Evolutionary conservation across 2,888 invertebrate species (phyloP).

Genomic region (Aspidapion aeneum): DNA sequence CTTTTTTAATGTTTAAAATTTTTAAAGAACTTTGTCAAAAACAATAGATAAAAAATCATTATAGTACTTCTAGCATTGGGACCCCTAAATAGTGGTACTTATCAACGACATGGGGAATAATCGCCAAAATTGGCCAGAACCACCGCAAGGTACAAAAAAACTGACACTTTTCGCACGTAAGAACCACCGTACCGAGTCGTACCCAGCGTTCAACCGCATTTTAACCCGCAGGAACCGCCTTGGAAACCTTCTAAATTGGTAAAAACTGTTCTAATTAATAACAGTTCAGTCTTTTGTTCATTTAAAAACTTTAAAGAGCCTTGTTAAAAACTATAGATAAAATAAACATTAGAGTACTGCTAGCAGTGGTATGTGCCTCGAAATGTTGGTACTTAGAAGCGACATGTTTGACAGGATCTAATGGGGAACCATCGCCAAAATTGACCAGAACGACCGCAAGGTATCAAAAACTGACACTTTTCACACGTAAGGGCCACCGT

Average conservation of each 20-base stretch:
- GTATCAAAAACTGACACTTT: too few relatives aligned
- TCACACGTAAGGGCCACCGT: too few relatives aligned
- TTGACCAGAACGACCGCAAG: background rate
- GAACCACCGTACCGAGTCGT: background rate
- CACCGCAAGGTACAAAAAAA: background rate
- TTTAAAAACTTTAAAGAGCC: too few relatives aligned
- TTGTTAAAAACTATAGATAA: too few relatives aligned
- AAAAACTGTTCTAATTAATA: background rate
- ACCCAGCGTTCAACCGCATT: background rate
- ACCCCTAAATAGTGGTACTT: too few relatives aligned
- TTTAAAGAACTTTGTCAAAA: too few relatives aligned
- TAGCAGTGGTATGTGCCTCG: too few relatives aligned
- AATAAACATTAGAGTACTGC: too few relatives aligned
- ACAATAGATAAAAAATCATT: too few relatives aligned
- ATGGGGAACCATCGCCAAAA: conserved; percentile 28
- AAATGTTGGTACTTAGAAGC: conserved; percentile 32
- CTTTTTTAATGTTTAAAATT: too few relatives aligned
- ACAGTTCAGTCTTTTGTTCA: too few relatives aligned
- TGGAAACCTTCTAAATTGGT: background rate
- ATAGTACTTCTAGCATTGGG: too few relatives aligned
- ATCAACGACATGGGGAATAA: conserved; percentile 35
- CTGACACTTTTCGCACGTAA: background rate
- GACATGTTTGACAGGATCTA: conserved; percentile 37
- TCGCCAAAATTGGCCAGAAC: background rate
- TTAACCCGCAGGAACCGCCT: background rate